A percentile compares a stretch with the other conserved stretches of the same genome.
phyloP scores from a whole-genome alignment of 2,888 invertebrate species.

The Portevinia maculata region DNA sequence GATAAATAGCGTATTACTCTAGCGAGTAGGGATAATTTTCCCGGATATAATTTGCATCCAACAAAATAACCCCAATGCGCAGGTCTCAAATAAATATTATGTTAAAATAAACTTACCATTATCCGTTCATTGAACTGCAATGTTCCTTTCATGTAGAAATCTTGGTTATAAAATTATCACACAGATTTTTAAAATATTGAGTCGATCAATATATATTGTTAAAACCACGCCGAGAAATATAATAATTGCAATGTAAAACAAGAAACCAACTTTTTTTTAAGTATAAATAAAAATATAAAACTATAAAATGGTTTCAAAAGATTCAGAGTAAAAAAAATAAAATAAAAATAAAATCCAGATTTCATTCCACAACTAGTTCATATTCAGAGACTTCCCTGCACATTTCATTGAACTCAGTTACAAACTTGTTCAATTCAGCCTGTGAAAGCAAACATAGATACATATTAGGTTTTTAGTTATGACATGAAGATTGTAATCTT shows the following conservation, averaged over 20 bases:
- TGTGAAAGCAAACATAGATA: conserved; percentile 30
- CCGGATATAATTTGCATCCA: not conserved
- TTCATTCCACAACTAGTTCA: conserved; percentile 78
- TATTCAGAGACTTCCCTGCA: conserved; percentile 80
- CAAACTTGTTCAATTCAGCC: conserved; percentile 77
- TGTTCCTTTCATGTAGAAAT: not conserved
- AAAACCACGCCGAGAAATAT: conserved; percentile 32
- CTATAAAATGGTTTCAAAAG: conserved; percentile 27
- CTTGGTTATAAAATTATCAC: not conserved
- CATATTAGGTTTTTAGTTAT: not conserved
- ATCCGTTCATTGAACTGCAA: not conserved
- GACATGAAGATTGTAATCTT: not conserved
- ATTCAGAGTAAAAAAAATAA: not conserved
- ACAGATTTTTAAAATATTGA: conserved; percentile 69
- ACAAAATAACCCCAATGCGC: conserved; percentile 20
- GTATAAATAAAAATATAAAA: conserved; percentile 53
- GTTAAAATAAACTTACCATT: conserved; percentile 9
- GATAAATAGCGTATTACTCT: conserved; percentile 32
- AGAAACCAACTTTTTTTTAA: not conserved
- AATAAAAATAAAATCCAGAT: not conserved
- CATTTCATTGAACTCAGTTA: conserved; percentile 80
- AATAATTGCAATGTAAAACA: conserved; percentile 37
- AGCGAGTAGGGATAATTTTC: conserved; percentile 9
- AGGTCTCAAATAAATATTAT: not conserved
- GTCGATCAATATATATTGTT: conserved; percentile 74